Conservation (phyloP, 92 coral and sea anemone species). For the Siderastrea radians region DNA sequence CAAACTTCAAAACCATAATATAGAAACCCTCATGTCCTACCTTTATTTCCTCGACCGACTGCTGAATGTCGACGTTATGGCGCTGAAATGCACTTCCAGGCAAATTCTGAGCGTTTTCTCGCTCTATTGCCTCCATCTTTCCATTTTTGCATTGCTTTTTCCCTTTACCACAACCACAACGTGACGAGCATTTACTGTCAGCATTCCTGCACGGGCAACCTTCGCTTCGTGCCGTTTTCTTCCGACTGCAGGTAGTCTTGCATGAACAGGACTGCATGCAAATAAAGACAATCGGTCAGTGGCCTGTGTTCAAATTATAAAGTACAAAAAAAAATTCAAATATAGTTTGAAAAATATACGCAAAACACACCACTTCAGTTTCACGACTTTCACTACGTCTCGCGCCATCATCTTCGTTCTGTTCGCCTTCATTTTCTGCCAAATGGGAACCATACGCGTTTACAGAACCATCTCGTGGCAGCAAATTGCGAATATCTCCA, state of each 20-base stretch:
- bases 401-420: conserved; percentile 15
- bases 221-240: conserved; percentile 36
- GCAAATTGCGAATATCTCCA: conserved; percentile 18
- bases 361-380: conserved; percentile 21
- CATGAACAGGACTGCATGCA: conserved; percentile 24
- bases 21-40: conserved; percentile 10
- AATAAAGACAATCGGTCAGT: conserved; percentile 9
- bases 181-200: conserved; percentile 43
- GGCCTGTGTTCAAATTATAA: not conserved
- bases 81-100: conserved; percentile 47
- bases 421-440: conserved; percentile 21
- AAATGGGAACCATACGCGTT: conserved; percentile 15
- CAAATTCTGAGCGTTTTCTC: conserved; percentile 46
- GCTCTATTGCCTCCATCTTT: conserved; percentile 35
- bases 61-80: conserved; percentile 41
- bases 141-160: conserved; percentile 59
- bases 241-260: conserved; percentile 32
- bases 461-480: conserved; percentile 29
- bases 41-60: conserved; percentile 36
- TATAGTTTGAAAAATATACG: conserved; percentile 1
- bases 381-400: conserved; percentile 3
- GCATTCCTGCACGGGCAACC: conserved; percentile 72
- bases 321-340: not conserved
- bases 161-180: conserved; percentile 61
- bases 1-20: conserved; percentile 9